phyloP scores from a whole-genome alignment of 2,888 invertebrate species.

The Pseudeuparius sepicola region DNA sequence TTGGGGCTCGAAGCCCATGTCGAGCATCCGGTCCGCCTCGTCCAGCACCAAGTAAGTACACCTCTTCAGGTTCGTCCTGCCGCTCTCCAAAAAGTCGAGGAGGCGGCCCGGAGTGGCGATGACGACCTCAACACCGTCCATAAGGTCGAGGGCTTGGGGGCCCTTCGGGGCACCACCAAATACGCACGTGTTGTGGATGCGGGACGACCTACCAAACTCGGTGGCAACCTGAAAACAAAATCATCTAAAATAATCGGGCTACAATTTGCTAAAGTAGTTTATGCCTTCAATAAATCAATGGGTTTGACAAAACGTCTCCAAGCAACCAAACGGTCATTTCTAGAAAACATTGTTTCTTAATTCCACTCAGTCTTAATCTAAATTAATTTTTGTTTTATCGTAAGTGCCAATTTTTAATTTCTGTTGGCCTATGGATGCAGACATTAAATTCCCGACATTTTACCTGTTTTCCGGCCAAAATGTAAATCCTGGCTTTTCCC shows the following conservation, averaged over 20 bases:
- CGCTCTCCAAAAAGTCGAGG: conserved; percentile 85
- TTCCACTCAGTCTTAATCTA: no score
- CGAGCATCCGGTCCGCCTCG: conserved; percentile 89
- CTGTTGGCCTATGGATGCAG: no score
- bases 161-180: conserved; percentile 98
- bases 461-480: no score
- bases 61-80: conserved; percentile 68
- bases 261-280: no score
- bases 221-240: conserved; percentile 59
- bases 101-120: conserved; percentile 94
- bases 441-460: no score
- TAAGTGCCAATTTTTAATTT: no score
- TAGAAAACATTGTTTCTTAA: no score
- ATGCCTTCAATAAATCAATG: no score
- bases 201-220: conserved; percentile 83
- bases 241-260: neutral
- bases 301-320: no score
- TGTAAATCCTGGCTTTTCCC: no score
- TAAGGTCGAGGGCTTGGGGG: conserved; percentile 75
- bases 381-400: no score
- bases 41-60: conserved; percentile 75
- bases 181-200: conserved; percentile 84
- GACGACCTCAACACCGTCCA: conserved; percentile 85
- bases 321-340: no score
- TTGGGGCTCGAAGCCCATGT: conserved; percentile 98